Conservation (phyloP, 2,797 vertebrate species). For the Rhinophrynus dorsalis region DNA sequence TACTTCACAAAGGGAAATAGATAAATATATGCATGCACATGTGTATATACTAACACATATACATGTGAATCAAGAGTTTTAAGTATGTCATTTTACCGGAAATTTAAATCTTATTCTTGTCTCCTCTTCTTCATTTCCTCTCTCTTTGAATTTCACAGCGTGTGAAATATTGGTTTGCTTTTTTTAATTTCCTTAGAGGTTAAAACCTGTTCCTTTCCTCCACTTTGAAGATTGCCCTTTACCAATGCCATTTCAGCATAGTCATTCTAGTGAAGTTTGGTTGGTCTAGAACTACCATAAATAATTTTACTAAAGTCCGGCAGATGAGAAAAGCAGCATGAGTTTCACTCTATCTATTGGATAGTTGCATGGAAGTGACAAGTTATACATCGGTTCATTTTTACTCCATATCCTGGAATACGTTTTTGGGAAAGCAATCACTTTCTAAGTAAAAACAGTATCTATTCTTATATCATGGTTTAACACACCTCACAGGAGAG, state of each 20-base stretch:
- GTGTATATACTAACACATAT: too few relatives aligned
- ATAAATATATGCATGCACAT: too few relatives aligned
- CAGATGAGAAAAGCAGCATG: not conserved
- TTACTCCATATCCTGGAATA: too few relatives aligned
- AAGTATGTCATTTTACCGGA: conserved; percentile 11
- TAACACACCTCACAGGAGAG: too few relatives aligned
- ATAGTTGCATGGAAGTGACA: too few relatives aligned
- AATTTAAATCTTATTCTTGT: conserved; percentile 18
- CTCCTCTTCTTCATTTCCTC: conserved; percentile 36
- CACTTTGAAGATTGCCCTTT: conserved; percentile 49
- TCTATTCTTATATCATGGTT: too few relatives aligned
- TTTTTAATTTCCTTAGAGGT: conserved; percentile 47
- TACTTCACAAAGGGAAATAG: too few relatives aligned
- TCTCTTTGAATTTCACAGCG: conserved; percentile 45
- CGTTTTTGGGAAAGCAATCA: too few relatives aligned
- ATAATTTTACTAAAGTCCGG: conserved; percentile 21
- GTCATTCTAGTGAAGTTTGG: not conserved
- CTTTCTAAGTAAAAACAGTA: too few relatives aligned
- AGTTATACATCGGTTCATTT: too few relatives aligned
- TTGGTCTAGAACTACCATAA: conserved; percentile 17
- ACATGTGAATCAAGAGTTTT: too few relatives aligned
- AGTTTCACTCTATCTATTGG: too few relatives aligned
- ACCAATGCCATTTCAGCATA: conserved; percentile 15
- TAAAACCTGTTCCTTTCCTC: conserved; percentile 39
- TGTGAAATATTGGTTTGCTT: conserved; percentile 42